phyloP scores from a whole-genome alignment of 2,113 vertebrate genomes.

The Larimichthys polyactis region DNA sequence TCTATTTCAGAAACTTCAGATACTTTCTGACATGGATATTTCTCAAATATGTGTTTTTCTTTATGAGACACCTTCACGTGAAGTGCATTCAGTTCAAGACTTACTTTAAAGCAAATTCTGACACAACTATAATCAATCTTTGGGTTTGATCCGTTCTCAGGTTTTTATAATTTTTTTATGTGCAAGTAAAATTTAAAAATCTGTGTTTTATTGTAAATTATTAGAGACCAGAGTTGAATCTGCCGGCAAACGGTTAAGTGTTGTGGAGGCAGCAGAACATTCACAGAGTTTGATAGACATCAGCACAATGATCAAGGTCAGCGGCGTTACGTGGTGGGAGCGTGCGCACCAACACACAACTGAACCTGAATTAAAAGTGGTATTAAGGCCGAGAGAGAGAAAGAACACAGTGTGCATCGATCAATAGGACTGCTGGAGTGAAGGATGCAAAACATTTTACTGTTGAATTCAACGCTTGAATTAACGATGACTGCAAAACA shows the following conservation, averaged over 20 bases:
- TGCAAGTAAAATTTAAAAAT: too few species aligned
- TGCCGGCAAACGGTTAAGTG: not conserved
- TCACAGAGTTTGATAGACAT: conserved; percentile 40
- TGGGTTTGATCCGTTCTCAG: too few species aligned
- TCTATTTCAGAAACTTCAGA: too few species aligned
- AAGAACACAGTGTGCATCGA: not conserved
- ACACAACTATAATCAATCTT: too few species aligned
- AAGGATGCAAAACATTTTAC: conserved; percentile 6
- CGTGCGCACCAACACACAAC: conserved; percentile 10
- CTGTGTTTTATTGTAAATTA: not conserved
- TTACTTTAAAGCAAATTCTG: too few species aligned
- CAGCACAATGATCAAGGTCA: conserved; percentile 56
- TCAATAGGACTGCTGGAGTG: not conserved
- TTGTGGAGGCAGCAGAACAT: conserved; percentile 19
- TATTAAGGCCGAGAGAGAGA: not conserved
- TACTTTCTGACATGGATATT: too few species aligned
- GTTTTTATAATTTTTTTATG: too few species aligned
- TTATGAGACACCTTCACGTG: too few species aligned
- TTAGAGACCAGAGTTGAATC: not conserved
- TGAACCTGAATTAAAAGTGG: conserved; percentile 17
- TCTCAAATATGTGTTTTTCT: too few species aligned
- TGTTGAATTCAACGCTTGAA: not conserved
- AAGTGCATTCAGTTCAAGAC: too few species aligned
- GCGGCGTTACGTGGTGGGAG: not conserved
- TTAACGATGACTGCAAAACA: not conserved